A percentile compares a stretch with the other conserved stretches of the same genome.
Conservation (phyloP, 2,113 vertebrate species). For the Mustela nigripes region DNA sequence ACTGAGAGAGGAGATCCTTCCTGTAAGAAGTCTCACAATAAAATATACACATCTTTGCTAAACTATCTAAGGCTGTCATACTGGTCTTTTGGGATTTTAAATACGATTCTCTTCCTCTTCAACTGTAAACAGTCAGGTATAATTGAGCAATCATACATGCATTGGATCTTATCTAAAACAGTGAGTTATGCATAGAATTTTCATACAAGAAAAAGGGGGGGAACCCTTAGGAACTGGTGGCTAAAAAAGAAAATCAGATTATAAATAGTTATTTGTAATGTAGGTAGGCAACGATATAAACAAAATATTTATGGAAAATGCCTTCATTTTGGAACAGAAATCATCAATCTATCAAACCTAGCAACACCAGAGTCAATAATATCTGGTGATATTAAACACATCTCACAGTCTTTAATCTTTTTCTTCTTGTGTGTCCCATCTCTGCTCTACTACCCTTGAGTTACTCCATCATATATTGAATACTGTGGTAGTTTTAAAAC, state of each 20-base stretch:
- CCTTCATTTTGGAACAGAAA: neutral
- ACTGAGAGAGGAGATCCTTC: neutral
- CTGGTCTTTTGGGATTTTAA: neutral
- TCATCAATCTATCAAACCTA: neutral
- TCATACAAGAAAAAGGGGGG: neutral
- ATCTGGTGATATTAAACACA: neutral
- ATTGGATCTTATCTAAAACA: neutral
- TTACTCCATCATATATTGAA: neutral
- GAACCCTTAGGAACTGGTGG: neutral
- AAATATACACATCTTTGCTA: neutral
- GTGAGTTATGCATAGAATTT: neutral
- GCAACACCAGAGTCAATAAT: neutral
- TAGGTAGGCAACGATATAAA: neutral
- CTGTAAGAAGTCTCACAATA: neutral
- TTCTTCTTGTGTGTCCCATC: neutral
- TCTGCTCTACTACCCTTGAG: neutral
- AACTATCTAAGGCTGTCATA: neutral
- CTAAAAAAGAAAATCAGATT: conserved; percentile 33
- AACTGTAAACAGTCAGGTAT: conserved; percentile 11
- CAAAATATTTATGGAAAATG: conserved; percentile 23
- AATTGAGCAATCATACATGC: neutral
- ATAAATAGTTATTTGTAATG: conserved; percentile 12
- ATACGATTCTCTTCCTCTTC: neutral
- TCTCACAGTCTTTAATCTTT: neutral
- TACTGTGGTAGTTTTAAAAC: neutral